Evolutionary conservation across 2,888 invertebrate genomes (phyloP).

Genomic region (Pammene aurita): DNA sequence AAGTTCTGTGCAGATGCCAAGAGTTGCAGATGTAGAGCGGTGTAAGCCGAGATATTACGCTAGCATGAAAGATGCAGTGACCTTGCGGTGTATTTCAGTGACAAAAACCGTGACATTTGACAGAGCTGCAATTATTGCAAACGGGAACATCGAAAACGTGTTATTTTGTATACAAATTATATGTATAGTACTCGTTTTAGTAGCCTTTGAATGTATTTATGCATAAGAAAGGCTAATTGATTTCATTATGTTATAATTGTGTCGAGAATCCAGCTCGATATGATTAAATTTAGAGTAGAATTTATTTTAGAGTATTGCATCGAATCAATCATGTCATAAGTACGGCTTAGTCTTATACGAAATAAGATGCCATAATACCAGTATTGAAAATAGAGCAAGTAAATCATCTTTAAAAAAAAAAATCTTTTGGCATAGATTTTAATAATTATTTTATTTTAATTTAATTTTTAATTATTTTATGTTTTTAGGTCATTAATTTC

Average conservation of each 20-base stretch:
- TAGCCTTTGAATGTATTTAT: background rate
- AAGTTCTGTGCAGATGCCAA: constrained; percentile 19
- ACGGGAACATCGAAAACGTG: background rate
- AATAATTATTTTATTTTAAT: no score
- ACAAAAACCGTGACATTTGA: constrained; percentile 11
- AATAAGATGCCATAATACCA: background rate
- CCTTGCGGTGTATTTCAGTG: background rate
- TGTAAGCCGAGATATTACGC: background rate
- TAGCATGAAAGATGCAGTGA: constrained; percentile 20
- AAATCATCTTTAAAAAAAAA: background rate
- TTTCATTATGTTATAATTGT: constrained; percentile 6
- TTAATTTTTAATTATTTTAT: constrained; percentile 7
- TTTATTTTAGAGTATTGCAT: constrained; percentile 12
- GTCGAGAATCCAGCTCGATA: constrained; percentile 38
- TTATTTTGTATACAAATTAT: background rate
- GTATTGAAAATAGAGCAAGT: no score
- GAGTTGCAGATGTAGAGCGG: constrained; percentile 8
- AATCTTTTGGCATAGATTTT: background rate
- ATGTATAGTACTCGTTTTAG: background rate
- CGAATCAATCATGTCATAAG: background rate
- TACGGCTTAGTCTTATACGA: background rate
- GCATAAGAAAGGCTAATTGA: background rate
- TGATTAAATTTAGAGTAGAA: background rate
- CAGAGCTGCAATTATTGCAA: background rate
- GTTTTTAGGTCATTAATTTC: no score